Conservation (phyloP, 2,113 vertebrate species). For the Xenopus tropicalis region DNA sequence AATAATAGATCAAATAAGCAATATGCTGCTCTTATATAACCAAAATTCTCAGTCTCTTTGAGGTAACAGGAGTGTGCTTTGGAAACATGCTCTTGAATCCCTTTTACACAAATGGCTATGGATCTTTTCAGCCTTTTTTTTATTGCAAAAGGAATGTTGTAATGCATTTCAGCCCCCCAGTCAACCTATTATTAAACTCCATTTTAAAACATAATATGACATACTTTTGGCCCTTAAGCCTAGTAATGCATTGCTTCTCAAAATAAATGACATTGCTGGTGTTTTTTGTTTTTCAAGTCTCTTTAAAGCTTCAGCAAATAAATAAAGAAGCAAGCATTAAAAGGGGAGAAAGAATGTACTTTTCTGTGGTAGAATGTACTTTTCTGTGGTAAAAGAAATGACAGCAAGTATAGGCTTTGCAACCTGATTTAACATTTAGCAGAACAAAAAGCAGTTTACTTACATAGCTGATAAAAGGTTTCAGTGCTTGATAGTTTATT, state of each 20-base stretch:
- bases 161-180: conserved; percentile 30
- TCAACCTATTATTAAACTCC: conserved; percentile 27
- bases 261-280: conserved; percentile 47
- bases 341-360: background rate
- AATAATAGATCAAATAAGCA: no score
- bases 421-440: background rate
- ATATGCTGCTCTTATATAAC: no score
- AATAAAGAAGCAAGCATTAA: background rate
- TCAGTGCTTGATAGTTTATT: background rate
- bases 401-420: background rate
- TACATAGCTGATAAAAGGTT: background rate
- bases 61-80: no score
- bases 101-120: no score
- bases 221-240: conserved; percentile 12
- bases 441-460: background rate
- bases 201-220: background rate
- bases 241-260: conserved; percentile 39
- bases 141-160: background rate
- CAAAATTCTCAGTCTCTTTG: no score
- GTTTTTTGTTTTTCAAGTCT: conserved; percentile 30
- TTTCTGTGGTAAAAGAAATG: background rate
- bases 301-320: background rate
- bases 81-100: no score
- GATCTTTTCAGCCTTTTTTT: background rate
- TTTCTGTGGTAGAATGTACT: no score